Base-by-base conservation (phyloP, 1,140 invertebrate genomes). In the Calliphora vicina region DNA sequence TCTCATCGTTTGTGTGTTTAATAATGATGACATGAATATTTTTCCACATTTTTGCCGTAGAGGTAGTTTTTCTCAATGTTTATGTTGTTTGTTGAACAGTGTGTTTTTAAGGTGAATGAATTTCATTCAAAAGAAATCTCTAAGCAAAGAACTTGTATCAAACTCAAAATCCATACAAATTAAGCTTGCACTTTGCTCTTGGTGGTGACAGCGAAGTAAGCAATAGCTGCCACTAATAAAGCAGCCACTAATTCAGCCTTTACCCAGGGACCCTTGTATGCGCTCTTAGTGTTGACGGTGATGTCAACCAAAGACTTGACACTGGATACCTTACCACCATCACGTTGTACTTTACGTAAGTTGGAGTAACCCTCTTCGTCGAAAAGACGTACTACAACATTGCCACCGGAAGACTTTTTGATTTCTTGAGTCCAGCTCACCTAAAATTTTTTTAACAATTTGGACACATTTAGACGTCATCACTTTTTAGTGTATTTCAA, bases 401-500 rank as follows among this genome's bases (percentile, higher is more conserved):
- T 94, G 45, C 97, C 97, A 81, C 95, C 94, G 67, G 93, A 93
- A 0, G 96, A 94, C 86, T 95, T 95, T 50, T 95, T 94, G 9
- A 95, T 92, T 83, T 98, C 97, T 90, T 97, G 96, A 76, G 95
- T 96, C 96, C 97, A 98, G 85, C 97, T 98, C 17, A 99, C 94
- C 96, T 98, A 88, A 2, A 91, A 89, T 20, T 17, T 29, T 3
- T n/a, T n/a, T n/a, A n/a, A n/a, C 23, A 50, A 25, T 35, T 35
- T 35, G 1, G 35, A 2, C 10, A 8, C 10, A 8, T 35, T 2
- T 8, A 35, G 10, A 35, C 73, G 42, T 73, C 42, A 73, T 26
- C 80, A 81, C 27, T 35, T 43, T 35, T 35, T 8, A 5, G 15
- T 1, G 25, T 76, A 82, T 82, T 8, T 23, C 67, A 27, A 8